Evolutionary conservation across 2,888 invertebrate species (phyloP).

Genomic region (Drosophila hamatofila): DNA sequence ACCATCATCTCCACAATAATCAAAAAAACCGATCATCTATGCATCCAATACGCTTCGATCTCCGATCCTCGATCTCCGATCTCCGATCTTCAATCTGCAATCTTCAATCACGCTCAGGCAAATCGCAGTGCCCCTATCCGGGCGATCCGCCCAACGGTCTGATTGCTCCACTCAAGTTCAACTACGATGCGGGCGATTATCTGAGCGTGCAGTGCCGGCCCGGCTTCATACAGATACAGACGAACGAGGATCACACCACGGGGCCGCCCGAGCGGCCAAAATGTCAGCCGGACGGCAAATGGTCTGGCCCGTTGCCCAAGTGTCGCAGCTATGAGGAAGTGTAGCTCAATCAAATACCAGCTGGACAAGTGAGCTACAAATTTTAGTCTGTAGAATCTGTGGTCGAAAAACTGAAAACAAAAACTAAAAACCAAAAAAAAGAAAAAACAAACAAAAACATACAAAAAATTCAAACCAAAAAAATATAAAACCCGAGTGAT

Average conservation of each 20-base stretch:
- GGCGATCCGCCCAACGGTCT: constrained; percentile 90
- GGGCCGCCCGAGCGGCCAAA: constrained; percentile 88
- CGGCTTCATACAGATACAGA: constrained; percentile 87
- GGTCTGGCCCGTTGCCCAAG: constrained; percentile 89
- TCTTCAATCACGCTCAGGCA: constrained; percentile 86
- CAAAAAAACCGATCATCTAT: constrained; percentile 46
- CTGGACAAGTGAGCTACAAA: constrained; percentile 28
- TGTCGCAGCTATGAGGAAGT: constrained; percentile 89
- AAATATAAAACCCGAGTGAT: constrained; percentile 76
- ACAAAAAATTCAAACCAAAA: constrained; percentile 20
- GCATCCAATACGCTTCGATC: constrained; percentile 24
- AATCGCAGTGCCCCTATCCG: constrained; percentile 90
- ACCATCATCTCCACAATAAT: constrained; percentile 22
- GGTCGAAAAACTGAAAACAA: neutral
- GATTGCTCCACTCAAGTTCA: constrained; percentile 90
- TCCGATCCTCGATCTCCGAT: neutral
- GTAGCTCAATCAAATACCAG: constrained; percentile 77
- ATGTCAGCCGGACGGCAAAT: constrained; percentile 89
- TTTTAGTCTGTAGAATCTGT: constrained; percentile 33
- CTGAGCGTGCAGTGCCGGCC: constrained; percentile 89
- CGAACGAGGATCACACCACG: constrained; percentile 81
- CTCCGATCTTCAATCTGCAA: neutral
- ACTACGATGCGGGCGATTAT: constrained; percentile 91
- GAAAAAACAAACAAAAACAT: neutral
- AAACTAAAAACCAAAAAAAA: constrained; percentile 21